phyloP scores from a whole-genome alignment of 1,140 invertebrate species.

The Drosophila serrata region DNA sequence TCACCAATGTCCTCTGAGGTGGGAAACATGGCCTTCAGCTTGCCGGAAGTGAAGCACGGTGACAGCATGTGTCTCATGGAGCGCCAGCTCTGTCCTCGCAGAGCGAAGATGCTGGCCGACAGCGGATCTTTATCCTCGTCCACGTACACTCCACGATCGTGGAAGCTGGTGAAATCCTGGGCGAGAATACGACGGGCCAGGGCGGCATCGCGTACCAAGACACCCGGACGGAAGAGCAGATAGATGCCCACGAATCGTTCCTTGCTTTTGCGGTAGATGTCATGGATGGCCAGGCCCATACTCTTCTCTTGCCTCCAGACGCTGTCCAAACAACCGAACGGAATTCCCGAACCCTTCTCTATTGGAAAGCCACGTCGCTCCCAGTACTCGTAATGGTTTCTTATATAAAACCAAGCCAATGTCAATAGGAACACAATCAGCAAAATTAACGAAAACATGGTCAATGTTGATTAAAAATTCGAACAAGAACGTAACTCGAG shows the following conservation, averaged over 20 bases:
- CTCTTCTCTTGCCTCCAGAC: conserved; percentile 54
- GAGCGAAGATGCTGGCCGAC: conserved; percentile 83
- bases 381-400: conserved; percentile 69
- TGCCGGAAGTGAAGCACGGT: conserved; percentile 87
- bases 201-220: conserved; percentile 85
- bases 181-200: conserved; percentile 85
- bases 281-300: conserved; percentile 70
- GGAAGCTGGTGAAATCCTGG: conserved; percentile 85
- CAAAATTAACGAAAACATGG: conserved; percentile 56
- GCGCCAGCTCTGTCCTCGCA: conserved; percentile 86
- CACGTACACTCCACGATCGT: conserved; percentile 84
- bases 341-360: conserved; percentile 55
- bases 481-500: conserved; percentile 15
- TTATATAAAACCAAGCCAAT: conserved; percentile 60
- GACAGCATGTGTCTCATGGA: conserved; percentile 86
- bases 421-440: conserved; percentile 32
- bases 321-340: conserved; percentile 68
- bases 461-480: background rate
- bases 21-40: conserved; percentile 87
- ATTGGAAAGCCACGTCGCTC: conserved; percentile 57
- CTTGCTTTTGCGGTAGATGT: conserved; percentile 65
- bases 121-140: conserved; percentile 82
- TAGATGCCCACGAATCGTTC: conserved; percentile 76
- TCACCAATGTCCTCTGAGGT: conserved; percentile 85
- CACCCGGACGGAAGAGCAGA: conserved; percentile 77